Conservation (phyloP, 2,113 vertebrate genomes). For the Octodon degus region DNA sequence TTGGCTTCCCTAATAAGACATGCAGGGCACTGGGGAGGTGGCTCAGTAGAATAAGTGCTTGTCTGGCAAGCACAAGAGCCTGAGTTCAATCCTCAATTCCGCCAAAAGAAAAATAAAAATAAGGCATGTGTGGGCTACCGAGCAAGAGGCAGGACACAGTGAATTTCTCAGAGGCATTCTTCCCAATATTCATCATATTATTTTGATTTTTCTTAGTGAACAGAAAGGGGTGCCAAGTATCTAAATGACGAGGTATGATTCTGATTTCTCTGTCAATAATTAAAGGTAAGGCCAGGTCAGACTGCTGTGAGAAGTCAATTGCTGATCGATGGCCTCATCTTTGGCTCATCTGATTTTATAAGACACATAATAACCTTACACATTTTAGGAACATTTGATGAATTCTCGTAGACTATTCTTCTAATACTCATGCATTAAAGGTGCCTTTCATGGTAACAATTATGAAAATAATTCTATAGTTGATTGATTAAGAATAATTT, state of each 20-base stretch:
- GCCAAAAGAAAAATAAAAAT: no score
- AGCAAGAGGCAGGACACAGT: background rate
- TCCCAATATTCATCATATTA: background rate
- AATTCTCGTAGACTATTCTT: conserved; percentile 62
- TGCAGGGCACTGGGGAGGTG: background rate
- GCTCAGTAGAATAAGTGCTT: no score
- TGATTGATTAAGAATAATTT: conserved; percentile 38
- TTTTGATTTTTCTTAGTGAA: conserved; percentile 44
- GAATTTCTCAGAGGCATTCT: conserved; percentile 31
- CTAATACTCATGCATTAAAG: conserved; percentile 58
- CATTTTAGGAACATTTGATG: conserved; percentile 65
- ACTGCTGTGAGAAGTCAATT: conserved; percentile 69
- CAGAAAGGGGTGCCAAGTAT: conserved; percentile 34
- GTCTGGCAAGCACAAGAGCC: no score
- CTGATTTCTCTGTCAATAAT: conserved; percentile 68
- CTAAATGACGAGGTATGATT: conserved; percentile 69
- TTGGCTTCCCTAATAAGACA: background rate
- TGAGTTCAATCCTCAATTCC: no score
- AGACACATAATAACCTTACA: conserved; percentile 51
- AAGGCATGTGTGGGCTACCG: background rate
- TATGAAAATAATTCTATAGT: conserved; percentile 52
- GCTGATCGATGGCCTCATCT: conserved; percentile 69
- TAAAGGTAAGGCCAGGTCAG: conserved; percentile 71
- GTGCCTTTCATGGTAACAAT: conserved; percentile 47
- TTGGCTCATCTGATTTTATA: conserved; percentile 53